These are phyloP conservation scores for Psix sp. DNA, from an alignment of 1,140 invertebrate species.

Conservation along the genomic window DNA sequence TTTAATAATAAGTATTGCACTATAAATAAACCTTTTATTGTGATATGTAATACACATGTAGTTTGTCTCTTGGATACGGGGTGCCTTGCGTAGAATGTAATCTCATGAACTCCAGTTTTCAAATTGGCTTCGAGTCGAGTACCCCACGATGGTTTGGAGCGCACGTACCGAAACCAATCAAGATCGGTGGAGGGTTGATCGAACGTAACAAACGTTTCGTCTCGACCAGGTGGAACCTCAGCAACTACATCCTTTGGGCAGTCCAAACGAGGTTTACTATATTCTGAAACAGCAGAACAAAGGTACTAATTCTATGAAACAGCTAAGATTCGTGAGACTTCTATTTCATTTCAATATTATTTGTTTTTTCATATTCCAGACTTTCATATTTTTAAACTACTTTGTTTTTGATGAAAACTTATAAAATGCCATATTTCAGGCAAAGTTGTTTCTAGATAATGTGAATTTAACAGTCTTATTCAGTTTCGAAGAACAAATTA, in stretches of 20 bases:
- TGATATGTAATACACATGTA: conserved; percentile 71
- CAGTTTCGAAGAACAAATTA: no score
- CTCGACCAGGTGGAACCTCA: conserved; percentile 68
- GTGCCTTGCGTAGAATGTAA: conserved; percentile 74
- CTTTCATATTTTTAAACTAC: no score
- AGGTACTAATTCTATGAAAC: no score
- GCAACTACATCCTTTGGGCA: conserved; percentile 73
- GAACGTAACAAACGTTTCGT: conserved; percentile 74
- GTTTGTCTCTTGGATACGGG: conserved; percentile 74
- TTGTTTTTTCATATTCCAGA: no score
- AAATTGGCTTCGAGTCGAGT: conserved; percentile 74
- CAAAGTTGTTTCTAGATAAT: no score
- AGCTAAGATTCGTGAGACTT: no score
- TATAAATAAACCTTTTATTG: conserved; percentile 67
- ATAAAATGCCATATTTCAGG: no score
- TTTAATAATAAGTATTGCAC: no score
- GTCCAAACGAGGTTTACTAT: conserved; percentile 72
- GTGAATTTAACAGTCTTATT: no score
- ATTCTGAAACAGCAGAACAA: conserved; percentile 65
- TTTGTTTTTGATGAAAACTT: no score
- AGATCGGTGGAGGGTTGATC: conserved; percentile 75
- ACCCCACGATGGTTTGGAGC: conserved; percentile 74
- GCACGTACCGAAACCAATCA: conserved; percentile 76
- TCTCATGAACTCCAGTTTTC: conserved; percentile 69
- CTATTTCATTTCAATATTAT: no score